phyloP scores from a whole-genome alignment of 2,888 invertebrate genomes.

The Oscheius sp. region DNA sequence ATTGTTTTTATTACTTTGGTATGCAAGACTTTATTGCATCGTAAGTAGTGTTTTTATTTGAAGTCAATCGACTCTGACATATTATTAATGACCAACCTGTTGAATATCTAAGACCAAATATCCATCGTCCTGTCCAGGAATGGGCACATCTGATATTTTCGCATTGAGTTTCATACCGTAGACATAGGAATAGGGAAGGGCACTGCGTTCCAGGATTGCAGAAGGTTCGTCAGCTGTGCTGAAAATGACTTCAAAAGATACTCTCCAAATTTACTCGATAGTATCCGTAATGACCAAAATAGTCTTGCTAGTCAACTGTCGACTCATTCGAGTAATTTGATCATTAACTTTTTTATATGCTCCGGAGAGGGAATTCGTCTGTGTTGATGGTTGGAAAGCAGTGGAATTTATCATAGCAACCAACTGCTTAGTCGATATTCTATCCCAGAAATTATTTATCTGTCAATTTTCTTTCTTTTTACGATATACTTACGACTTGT shows the following conservation, averaged over 20 bases:
- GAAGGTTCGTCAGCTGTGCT: conserved; percentile 22
- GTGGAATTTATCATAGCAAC: background rate
- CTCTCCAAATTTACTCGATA: conserved; percentile 41
- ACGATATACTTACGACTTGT: background rate
- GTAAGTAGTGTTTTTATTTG: too few relatives aligned
- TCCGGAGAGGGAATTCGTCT: conserved; percentile 31
- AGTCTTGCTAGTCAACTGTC: conserved; percentile 37
- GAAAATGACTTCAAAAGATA: background rate
- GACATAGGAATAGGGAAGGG: conserved; percentile 9
- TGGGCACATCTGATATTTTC: background rate
- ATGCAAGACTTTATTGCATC: too few relatives aligned
- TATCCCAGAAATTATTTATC: too few relatives aligned
- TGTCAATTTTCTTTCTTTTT: too few relatives aligned
- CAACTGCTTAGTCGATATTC: background rate
- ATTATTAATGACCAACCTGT: background rate
- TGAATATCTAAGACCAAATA: conserved; percentile 1
- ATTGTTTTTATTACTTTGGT: too few relatives aligned
- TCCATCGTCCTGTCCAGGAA: conserved; percentile 24
- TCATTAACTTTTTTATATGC: conserved; percentile 39
- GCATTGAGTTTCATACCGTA: conserved; percentile 17
- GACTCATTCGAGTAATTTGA: conserved; percentile 33
- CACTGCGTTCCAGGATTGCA: background rate
- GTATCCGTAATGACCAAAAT: conserved; percentile 40
- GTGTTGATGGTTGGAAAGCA: background rate
- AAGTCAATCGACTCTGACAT: too few relatives aligned